Evolutionary conservation across 2,888 invertebrate genomes (phyloP).

Genomic region (Sinohyriopsis cumingii): DNA sequence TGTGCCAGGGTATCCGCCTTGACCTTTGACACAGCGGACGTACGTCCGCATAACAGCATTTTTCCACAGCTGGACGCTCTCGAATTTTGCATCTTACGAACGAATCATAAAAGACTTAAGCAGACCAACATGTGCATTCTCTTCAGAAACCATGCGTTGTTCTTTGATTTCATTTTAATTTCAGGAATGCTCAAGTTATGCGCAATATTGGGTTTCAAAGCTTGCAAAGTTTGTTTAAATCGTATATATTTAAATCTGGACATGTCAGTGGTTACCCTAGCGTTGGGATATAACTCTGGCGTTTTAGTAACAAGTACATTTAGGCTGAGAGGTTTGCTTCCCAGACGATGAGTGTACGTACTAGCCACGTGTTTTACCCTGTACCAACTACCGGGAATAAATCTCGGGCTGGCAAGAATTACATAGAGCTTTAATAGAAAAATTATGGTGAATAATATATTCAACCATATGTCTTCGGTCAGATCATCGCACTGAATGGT

Average conservation of each 20-base stretch:
- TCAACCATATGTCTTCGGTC: conserved; percentile 44
- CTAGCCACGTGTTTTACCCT: conserved; percentile 19
- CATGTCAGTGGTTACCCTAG: conserved; percentile 11
- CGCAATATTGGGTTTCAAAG: conserved; percentile 18
- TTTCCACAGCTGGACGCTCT: conserved; percentile 41
- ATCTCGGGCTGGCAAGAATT: conserved; percentile 55
- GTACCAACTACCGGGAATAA: conserved; percentile 52
- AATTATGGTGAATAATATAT: conserved; percentile 44
- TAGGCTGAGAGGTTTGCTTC: not conserved
- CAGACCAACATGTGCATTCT: conserved; percentile 51
- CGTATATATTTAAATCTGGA: conserved; percentile 15
- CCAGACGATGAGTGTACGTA: conserved; percentile 8
- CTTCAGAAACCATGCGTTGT: conserved; percentile 43
- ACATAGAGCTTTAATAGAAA: conserved; percentile 52
- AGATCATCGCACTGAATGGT: conserved; percentile 23
- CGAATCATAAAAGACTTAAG: conserved; percentile 44
- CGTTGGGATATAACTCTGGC: conserved; percentile 13
- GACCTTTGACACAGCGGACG: conserved; percentile 19
- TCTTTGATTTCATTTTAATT: conserved; percentile 42
- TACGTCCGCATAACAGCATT: conserved; percentile 50
- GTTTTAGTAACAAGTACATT: conserved; percentile 17
- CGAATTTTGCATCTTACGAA: conserved; percentile 59
- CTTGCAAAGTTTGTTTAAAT: conserved; percentile 22
- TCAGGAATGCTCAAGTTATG: conserved; percentile 31
- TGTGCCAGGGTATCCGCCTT: conserved; percentile 41